phyloP scores from a whole-genome alignment of 2,113 vertebrate species.

The Sorex araneus region DNA sequence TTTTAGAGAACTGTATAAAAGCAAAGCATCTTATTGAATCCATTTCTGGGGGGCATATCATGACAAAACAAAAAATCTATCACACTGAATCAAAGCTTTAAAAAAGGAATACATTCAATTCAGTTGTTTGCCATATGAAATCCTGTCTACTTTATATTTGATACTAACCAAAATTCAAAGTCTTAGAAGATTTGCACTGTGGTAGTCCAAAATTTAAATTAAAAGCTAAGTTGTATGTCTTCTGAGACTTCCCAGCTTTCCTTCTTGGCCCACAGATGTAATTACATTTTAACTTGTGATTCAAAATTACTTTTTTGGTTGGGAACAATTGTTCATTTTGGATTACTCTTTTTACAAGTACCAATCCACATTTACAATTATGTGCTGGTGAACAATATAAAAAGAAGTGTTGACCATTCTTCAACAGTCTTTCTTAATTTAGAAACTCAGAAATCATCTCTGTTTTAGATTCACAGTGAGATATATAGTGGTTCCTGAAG shows the following conservation, averaged over 20 bases:
- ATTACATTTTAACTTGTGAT: constrained; percentile 53
- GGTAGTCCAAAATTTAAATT: constrained; percentile 36
- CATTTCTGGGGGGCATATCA: constrained; percentile 3
- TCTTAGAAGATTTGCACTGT: background rate
- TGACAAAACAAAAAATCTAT: constrained; percentile 44
- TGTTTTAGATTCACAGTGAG: background rate
- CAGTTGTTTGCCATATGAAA: background rate
- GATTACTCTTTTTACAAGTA: constrained; percentile 33
- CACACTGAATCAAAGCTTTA: background rate
- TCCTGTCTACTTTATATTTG: constrained; percentile 42
- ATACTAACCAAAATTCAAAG: constrained; percentile 59
- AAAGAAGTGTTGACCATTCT: background rate
- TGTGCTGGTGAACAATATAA: constrained; percentile 29
- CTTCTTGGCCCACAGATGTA: background rate
- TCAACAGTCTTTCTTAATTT: constrained; percentile 52
- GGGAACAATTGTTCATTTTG: constrained; percentile 56
- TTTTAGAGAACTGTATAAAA: constrained; percentile 52
- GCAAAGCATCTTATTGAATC: constrained; percentile 18
- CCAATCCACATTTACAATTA: background rate
- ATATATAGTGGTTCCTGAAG: background rate
- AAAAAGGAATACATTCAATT: background rate
- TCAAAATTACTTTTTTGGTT: constrained; percentile 49
- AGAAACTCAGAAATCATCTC: constrained; percentile 46
- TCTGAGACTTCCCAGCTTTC: constrained; percentile 59
- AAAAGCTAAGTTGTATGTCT: constrained; percentile 41